These are phyloP conservation scores for Zhuqinia jingwanae DNA, from an alignment of 2,888 invertebrate species.

Conservation along the genomic window DNA sequence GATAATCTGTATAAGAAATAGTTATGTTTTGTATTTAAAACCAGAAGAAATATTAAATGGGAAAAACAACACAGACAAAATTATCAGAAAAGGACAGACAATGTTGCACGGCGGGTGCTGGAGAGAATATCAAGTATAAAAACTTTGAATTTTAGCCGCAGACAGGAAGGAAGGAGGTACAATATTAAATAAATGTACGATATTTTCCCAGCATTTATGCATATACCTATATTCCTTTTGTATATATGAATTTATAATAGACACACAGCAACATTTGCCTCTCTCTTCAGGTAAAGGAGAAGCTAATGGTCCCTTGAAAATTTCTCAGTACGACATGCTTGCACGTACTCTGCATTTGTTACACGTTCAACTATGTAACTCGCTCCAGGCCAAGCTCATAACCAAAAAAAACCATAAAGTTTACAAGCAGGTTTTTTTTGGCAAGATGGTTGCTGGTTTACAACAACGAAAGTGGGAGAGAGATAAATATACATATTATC, in stretches of 20 bases:
- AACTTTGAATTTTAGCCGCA: not conserved
- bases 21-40: too few species aligned
- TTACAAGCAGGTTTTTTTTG: slow-evolving; percentile 26
- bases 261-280: not conserved
- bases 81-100: too few species aligned
- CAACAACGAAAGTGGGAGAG: not conserved
- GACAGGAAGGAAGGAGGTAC: not conserved
- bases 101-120: too few species aligned
- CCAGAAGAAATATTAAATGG: too few species aligned
- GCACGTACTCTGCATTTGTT: slow-evolving; percentile 15
- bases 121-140: too few species aligned
- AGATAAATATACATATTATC: too few species aligned
- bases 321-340: too few species aligned
- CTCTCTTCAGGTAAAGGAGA: slow-evolving; percentile 19
- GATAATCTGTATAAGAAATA: too few species aligned
- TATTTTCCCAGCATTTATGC: not conserved
- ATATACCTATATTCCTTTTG: not conserved
- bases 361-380: slow-evolving; percentile 26
- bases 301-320: slow-evolving; percentile 40
- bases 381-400: slow-evolving; percentile 37
- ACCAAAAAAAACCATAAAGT: slow-evolving; percentile 52
- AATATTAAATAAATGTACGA: slow-evolving; percentile 10
- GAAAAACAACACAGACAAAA: too few species aligned
- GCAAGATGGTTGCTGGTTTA: not conserved
- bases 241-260: not conserved